These are phyloP conservation scores for Herpetotheres cachinnans DNA, from an alignment of 2,113 vertebrate genomes.

Conservation along the genomic window DNA sequence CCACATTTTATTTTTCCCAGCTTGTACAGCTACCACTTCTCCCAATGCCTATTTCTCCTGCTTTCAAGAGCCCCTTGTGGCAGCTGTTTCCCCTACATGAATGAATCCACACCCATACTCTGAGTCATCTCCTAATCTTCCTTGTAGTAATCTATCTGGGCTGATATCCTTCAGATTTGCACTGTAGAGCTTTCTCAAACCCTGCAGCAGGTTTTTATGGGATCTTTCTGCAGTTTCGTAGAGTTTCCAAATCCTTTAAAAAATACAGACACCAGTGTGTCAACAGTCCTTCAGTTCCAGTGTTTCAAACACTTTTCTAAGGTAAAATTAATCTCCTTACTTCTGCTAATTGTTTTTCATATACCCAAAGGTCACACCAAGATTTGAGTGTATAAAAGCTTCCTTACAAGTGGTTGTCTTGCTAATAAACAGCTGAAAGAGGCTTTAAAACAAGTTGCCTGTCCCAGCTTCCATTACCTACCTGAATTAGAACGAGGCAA, in stretches of 20 bases:
- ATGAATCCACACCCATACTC: neutral
- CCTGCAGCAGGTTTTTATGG: neutral
- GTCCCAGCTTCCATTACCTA: neutral
- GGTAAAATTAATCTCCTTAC: neutral
- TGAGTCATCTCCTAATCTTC: neutral
- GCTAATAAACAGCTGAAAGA: neutral
- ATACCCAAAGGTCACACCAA: neutral
- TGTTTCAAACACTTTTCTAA: neutral
- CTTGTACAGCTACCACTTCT: neutral
- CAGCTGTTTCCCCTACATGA: neutral
- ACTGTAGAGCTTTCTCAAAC: neutral
- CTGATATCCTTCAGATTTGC: neutral
- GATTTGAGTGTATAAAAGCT: neutral
- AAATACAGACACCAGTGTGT: neutral
- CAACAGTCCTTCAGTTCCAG: neutral
- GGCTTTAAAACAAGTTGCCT: neutral
- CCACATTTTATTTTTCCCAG: neutral
- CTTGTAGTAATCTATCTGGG: neutral
- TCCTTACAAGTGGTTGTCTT: neutral
- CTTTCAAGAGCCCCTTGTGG: neutral
- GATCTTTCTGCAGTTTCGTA: neutral
- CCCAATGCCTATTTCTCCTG: neutral
- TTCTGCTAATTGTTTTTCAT: neutral
- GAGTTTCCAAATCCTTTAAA: neutral
- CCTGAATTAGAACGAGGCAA: neutral